A percentile compares a stretch with the other conserved stretches of the same genome.
Evolutionary conservation across 2,113 vertebrate species (phyloP).

Genomic region (Opisthocomus hoazin): DNA sequence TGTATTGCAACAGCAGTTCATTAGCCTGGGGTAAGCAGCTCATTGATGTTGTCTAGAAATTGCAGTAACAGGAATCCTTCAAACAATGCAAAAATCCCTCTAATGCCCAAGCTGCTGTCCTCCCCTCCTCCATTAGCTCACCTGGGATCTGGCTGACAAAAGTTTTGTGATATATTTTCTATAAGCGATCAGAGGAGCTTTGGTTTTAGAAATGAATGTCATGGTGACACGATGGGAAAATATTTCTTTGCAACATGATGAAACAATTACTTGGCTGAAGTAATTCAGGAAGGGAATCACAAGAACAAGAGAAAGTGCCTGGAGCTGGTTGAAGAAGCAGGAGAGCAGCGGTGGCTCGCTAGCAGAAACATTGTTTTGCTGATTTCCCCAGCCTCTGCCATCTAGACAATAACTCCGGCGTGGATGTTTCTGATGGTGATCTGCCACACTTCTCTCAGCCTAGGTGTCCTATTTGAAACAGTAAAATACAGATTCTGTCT

Average conservation of each 20-base stretch:
- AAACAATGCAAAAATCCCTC: background rate
- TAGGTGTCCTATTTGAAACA: background rate
- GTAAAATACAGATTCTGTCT: background rate
- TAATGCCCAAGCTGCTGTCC: accelerated
- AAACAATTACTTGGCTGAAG: constrained; percentile 67
- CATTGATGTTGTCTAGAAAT: background rate
- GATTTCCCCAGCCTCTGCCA: background rate
- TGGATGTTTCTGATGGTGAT: background rate
- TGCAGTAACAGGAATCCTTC: background rate
- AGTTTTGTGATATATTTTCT: background rate
- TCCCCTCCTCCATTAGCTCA: background rate
- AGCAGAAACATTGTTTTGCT: background rate
- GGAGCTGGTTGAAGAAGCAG: background rate
- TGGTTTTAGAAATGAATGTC: background rate
- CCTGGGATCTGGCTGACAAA: background rate
- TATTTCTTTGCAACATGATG: constrained; percentile 55
- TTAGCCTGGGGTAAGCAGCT: background rate
- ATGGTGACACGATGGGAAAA: constrained; percentile 43
- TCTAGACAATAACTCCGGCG: background rate
- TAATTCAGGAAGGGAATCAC: constrained; percentile 48
- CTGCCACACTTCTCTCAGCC: background rate
- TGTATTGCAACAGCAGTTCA: constrained; percentile 2
- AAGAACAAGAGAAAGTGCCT: constrained; percentile 44
- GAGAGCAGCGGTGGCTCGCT: background rate
- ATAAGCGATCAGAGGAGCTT: background rate